Conservation (phyloP, 2,113 vertebrate species). For the Heptranchias perlo region DNA sequence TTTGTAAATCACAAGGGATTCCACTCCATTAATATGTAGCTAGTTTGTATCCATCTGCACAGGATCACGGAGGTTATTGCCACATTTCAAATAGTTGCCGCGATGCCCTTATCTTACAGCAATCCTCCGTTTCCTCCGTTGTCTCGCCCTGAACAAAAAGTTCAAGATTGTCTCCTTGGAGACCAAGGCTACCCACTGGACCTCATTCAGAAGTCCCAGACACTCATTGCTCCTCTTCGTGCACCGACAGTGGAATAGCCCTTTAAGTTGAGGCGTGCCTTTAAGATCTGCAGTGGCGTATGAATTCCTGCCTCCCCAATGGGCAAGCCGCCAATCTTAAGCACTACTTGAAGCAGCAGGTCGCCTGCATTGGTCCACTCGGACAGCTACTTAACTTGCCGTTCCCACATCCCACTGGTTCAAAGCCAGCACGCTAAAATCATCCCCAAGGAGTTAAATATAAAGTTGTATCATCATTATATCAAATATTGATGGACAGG, state of each 20-base stretch:
- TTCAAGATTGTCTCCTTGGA: background rate
- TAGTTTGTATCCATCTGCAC: background rate
- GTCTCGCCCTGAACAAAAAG: background rate
- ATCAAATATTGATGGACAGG: background rate
- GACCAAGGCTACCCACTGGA: background rate
- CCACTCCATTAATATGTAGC: background rate
- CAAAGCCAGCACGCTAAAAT: background rate
- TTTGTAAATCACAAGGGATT: background rate
- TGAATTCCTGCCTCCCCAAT: background rate
- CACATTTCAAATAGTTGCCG: background rate
- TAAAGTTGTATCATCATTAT: background rate
- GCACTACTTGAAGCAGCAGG: background rate
- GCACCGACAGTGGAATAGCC: background rate
- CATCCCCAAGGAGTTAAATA: constrained; percentile 5
- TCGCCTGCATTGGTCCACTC: background rate
- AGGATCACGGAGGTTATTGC: background rate
- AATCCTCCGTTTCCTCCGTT: background rate
- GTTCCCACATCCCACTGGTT: background rate
- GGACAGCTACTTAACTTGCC: background rate
- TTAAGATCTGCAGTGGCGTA: background rate
- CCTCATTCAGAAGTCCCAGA: background rate
- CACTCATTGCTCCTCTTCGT: background rate
- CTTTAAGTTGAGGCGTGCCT: background rate
- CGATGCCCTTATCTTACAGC: background rate
- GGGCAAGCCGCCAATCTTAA: background rate